Percentiles rank a stretch among this genome's conserved stretches.
Conservation (phyloP, 2,113 vertebrate species). For the Malurus alboscapulatus region DNA sequence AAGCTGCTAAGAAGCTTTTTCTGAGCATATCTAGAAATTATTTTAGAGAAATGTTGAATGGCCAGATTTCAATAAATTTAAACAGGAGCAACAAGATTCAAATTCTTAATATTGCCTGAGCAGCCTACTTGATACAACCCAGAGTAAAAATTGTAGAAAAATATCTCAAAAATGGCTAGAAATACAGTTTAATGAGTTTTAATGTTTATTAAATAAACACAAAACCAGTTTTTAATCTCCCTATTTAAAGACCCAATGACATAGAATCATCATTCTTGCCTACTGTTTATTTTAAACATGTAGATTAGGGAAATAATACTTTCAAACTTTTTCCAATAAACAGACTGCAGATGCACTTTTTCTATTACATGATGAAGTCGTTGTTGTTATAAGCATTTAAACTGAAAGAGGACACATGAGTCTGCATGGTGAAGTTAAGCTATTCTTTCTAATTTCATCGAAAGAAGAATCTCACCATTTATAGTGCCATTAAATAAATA, state of each 20-base stretch:
- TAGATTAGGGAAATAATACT: background rate
- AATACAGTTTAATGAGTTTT: background rate
- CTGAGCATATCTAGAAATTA: slow-evolving; percentile 39
- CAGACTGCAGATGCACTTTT: background rate
- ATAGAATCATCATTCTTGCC: background rate
- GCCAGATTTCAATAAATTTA: slow-evolving; percentile 46
- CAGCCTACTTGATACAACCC: background rate
- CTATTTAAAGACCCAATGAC: background rate
- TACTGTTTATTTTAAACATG: background rate
- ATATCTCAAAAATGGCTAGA: background rate
- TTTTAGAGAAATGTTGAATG: slow-evolving; percentile 2
- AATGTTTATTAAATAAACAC: background rate
- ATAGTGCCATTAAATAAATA: background rate
- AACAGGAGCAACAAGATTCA: background rate
- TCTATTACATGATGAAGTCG: background rate
- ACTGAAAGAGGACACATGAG: background rate
- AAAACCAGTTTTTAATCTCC: background rate
- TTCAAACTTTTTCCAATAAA: background rate
- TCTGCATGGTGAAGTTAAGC: background rate
- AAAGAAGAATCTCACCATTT: background rate
- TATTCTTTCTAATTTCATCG: background rate
- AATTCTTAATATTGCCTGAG: background rate
- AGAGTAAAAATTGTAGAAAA: background rate
- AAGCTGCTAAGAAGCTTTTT: slow-evolving; percentile 46
- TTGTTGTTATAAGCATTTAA: background rate